Evolutionary conservation across 1,140 invertebrate genomes (phyloP), one percentile per base, ranked within the genome.

Genomic region (Drosophila auraria): DNA sequence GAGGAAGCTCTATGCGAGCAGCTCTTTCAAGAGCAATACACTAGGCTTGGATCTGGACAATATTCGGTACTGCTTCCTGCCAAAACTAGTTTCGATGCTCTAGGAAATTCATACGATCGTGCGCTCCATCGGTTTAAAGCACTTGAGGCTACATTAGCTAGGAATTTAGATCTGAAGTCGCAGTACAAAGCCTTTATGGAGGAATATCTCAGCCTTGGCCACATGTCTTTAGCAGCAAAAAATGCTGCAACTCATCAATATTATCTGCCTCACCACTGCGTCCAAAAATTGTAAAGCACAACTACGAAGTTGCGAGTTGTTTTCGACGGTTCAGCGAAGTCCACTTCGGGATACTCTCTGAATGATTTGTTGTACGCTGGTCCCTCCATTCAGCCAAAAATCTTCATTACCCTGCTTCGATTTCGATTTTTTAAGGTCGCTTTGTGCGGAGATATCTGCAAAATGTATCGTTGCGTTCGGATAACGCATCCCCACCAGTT

Each of bases 311-410:
- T 54, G 12, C 53, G 30, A 54, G 53, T 54, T 54, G n/a, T 20
- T 45, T 44, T 33, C 42, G n/a, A 20, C n/a, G 20, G 14, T 5
- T 62, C 14, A 49, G 45, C 45, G 14, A 62, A 62, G 30, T 50
- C 59, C 8, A 62, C 58, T 23, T 61, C 58, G n/a, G 58, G 58
- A 27, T 45, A 44, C 15, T 47, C 30, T 30, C 17, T 61, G n/a
- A 61, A 61, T 14, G 44, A 61, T 61, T 42, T 42, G 15, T 42
- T 42, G 40, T 42, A 42, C 40, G 27, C 58, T 5, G 27, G 44
- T 45, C n/a, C 30, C 17, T 60, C 44, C 12, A 49, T 60, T 20
- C 45, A 62, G 2, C 59, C 59, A 23, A 62, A 38, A 61, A 50
- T 50, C 30, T 62, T 25, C 20, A 38, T 5, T n/a, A 62, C 20